Evolutionary conservation across 1,140 invertebrate species (phyloP), one percentile per base, ranked within the genome.

Genomic region (Drosophila navojoa): DNA sequence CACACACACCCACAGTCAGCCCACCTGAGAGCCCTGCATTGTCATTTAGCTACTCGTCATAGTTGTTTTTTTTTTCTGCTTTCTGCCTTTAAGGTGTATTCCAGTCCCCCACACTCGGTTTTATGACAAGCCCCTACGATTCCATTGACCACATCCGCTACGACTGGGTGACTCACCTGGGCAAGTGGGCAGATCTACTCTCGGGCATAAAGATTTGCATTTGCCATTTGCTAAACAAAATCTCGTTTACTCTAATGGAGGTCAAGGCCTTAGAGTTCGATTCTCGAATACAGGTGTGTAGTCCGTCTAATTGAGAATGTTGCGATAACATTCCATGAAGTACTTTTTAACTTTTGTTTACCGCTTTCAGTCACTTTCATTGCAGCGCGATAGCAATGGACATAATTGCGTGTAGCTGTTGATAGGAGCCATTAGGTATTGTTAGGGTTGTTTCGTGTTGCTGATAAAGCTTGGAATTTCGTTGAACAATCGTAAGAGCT

Each of bases 11-110:
- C 76, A 82, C 52, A 50, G 60, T 35, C 57, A 42, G 11, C 49
- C 47, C 45, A 35, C 16, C 52, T 53, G 57, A 59, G 42, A 29
- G 47, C 66, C 59, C 50, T 67, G 40, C 61, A 32, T 79, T 82
- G 79, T 78, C 80, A 79, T 85, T 73, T 59, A 50, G 35, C 44
- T 55, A 22, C 35, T 72, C 60, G 47, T 79, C 73, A 73, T 59
- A 78, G 77, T 69, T 76, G 75, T 32, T 32, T 7, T 32, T 9
- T 9, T 7, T 32, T n/a, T 3, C 29, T 27, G 2, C 5, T 42
- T 27, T 49, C 62, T 45, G 77, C 73, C 77, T 67, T 73, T 52
- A 57, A 57, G 73, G 62, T 80, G 70, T 79, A 66, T 54, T 59
- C 40, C 52, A 59, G 16, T 44, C 57, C 60, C 64, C 54, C 63